Evolutionary conservation across 2,888 invertebrate genomes (phyloP), one percentile per base, ranked within the genome.

Genomic region (Cephus spinipes): DNA sequence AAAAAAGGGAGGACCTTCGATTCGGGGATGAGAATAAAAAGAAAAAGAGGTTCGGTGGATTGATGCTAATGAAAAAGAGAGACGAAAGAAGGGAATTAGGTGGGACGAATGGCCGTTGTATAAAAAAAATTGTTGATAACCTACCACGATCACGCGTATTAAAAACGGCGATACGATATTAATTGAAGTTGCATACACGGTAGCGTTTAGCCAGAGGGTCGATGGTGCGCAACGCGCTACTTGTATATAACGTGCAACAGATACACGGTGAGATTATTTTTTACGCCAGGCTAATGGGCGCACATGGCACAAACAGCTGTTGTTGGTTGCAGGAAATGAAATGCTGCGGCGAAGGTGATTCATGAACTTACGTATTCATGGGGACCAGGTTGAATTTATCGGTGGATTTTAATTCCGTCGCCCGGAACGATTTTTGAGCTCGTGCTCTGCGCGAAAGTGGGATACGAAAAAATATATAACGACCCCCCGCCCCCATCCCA

Each of bases 281-380:
- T 80, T 80, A 79, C 76, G 79, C 81, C 83, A 82, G 81, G 83
- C 82, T 77, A 82, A 82, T 82, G 80, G 82, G 79, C 80, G 82
- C 85, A 87, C 85, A 87, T 85, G 88, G 85, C 83, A 85, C 82
- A 84, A 86, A 85, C 90, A 90, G 89, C 90, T 90, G 90, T 87
- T 84, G 85, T 83, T 83, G 83, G 85, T 83, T 84, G 80, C 87
- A 88, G 89, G 87, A 90, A 90, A 89, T 89, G 88, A 89, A 88
- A 89, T 80, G 82, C 78, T 30, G 35, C 33, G 74, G 34, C 68
- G 55, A 83, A 82, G 82, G 82, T 86, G 86, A 86, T 85, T 86
- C 86, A 86, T 84, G 81, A 79, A 82, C 77, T 86, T 81, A 76
- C 36, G 76, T 78, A 78, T 78, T 78, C 78, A 78, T 78, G 75